Percentiles rank a stretch among this genome's conserved stretches.
These are phyloP conservation scores for Pheosia gnoma DNA, from an alignment of 2,888 invertebrate genomes.

Conservation along the genomic window DNA sequence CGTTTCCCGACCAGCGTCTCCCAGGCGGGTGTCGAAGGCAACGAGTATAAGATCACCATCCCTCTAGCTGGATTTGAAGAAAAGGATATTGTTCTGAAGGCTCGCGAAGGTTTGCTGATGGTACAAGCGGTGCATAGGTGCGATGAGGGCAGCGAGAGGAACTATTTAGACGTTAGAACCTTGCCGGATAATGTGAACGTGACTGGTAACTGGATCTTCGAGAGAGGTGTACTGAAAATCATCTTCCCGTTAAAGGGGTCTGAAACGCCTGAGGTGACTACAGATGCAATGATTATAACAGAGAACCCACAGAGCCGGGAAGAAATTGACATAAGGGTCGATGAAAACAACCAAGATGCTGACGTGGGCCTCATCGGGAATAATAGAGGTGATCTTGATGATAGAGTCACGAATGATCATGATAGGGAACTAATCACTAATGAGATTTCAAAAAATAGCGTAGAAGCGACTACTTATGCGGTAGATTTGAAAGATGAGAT, in stretches of 20 bases:
- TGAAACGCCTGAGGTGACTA: slow-evolving; percentile 10
- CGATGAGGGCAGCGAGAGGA: slow-evolving; percentile 35
- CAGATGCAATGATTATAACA: slow-evolving; percentile 26
- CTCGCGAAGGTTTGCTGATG: slow-evolving; percentile 63
- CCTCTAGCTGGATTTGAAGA: slow-evolving; percentile 58
- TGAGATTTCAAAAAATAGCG: slow-evolving; percentile 41
- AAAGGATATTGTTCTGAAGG: slow-evolving; percentile 70
- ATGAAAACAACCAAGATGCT: slow-evolving; percentile 39
- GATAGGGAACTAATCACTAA: slow-evolving; percentile 52
- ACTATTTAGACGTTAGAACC: slow-evolving; percentile 57
- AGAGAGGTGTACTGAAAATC: slow-evolving; percentile 53
- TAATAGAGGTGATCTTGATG: slow-evolving; percentile 31
- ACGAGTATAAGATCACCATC: slow-evolving; percentile 61
- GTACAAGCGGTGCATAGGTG: slow-evolving; percentile 60
- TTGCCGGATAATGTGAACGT: slow-evolving; percentile 56
- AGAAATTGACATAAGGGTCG: slow-evolving; percentile 45
- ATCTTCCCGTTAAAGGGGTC: slow-evolving; percentile 55
- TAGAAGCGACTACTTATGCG: slow-evolving; percentile 71
- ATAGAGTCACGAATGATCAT: slow-evolving; percentile 8
- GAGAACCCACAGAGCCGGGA: slow-evolving; percentile 49
- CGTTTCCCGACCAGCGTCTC: slow-evolving; percentile 51
- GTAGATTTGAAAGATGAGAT: slow-evolving; percentile 66
- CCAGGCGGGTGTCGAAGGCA: slow-evolving; percentile 50
- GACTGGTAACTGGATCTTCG: slow-evolving; percentile 64
- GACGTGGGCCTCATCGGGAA: slow-evolving; percentile 47